Evolutionary conservation across 2,113 vertebrate species (phyloP).

Genomic region (Lepidothrix coronata): DNA sequence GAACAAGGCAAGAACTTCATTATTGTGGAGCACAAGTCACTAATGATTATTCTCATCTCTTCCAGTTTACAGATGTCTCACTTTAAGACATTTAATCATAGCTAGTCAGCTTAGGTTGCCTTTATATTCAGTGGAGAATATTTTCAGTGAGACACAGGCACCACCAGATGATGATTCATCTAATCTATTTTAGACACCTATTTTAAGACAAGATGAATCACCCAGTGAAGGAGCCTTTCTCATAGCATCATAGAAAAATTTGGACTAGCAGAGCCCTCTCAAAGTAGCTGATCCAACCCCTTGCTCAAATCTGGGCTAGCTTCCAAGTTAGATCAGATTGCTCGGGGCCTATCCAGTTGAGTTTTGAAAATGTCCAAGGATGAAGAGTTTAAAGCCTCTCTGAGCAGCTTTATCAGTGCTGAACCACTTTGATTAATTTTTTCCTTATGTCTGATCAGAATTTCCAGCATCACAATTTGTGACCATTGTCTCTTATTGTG

Average conservation of each 20-base stretch:
- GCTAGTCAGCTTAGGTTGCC: conserved; percentile 19
- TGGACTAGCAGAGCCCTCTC: background rate
- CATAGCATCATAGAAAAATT: conserved; percentile 14
- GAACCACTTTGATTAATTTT: background rate
- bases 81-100: background rate
- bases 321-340: background rate
- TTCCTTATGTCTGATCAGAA: background rate
- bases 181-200: conserved; percentile 65
- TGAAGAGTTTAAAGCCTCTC: background rate
- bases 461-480: background rate
- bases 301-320: background rate
- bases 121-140: conserved; percentile 18
- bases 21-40: background rate
- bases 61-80: background rate
- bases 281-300: background rate
- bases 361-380: background rate
- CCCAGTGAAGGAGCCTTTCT: conserved; percentile 26
- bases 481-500: background rate
- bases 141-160: conserved; percentile 40
- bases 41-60: background rate
- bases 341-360: background rate
- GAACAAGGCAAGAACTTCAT: background rate
- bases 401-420: background rate
- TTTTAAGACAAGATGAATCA: conserved; percentile 69
- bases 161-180: conserved; percentile 65